Base-by-base conservation (phyloP, 2,797 vertebrate species). In the Paguma larvata region DNA sequence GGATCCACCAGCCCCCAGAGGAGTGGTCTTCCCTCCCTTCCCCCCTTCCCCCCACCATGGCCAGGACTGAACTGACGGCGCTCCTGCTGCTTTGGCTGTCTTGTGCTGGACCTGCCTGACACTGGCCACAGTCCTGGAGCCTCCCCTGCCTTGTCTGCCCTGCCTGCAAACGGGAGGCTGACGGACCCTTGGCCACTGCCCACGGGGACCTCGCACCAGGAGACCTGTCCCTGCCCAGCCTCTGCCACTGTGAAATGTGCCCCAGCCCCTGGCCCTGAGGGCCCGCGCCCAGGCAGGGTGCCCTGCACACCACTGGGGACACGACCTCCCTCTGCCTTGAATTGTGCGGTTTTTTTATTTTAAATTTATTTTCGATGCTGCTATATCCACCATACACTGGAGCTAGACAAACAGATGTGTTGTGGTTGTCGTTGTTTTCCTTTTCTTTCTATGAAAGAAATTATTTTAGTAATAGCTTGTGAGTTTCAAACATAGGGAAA, bases 391-490 rank as follows among this genome's bases (percentile, higher is more conserved):
- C 79, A 96, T 98, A 97, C 96, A 97, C 97, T 98, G 97, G 98
- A 99, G 97, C 98, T 99, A 98, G 98, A 97, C 94, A 98, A 90
- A 97, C 89, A 97, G 85, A 44, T 98, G 87, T 98, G 95, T 96
- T 97, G 92, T 91, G 92, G 96, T 96, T 97, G 91, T 91, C 92
- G 63, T 98, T 83, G 88, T 96, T 97, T 97, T 98, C 98, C 96
- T 99, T 99, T 99, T 99, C 99, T 99, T 99, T 99, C 99, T 99
- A 97, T 99, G 99, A 99, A 99, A 99, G 99, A 99, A 99, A 99
- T 98, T 94, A 98, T 59, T 98, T 98, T 98, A 98, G 98, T 94
- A 97, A 98, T 99, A 99, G 98, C 98, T 99, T 99, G 96, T 98
- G 96, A 96, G 89, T 97, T 97, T 93, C 92, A 88, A 97, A 95